These are phyloP conservation scores for Pelusios castaneus DNA, from an alignment of 2,113 vertebrate species.

Conservation along the genomic window DNA sequence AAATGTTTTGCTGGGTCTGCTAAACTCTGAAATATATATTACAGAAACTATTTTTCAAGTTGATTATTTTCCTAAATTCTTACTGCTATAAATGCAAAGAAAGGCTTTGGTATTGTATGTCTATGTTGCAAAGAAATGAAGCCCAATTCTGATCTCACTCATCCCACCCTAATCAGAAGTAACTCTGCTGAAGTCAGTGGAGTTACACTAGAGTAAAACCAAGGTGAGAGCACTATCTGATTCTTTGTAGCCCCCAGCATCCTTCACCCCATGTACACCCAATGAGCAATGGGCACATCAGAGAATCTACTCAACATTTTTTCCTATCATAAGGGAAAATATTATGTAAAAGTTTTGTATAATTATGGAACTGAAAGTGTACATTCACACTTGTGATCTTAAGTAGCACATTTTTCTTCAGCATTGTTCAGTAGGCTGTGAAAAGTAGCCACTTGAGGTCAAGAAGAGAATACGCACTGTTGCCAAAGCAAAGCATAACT, in stretches of 20 bases:
- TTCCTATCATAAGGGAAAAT: neutral
- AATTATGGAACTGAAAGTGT: neutral
- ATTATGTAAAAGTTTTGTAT: neutral
- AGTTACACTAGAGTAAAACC: neutral
- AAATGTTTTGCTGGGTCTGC: neutral
- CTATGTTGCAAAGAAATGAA: neutral
- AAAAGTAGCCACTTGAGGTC: neutral
- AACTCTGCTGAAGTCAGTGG: neutral
- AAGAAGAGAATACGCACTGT: accelerated
- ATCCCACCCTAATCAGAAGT: neutral
- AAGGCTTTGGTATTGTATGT: neutral
- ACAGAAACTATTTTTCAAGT: conserved; percentile 4
- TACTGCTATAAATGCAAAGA: neutral
- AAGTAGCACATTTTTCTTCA: neutral
- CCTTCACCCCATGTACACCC: neutral
- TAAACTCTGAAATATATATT: neutral
- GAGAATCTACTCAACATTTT: neutral
- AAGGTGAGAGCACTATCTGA: neutral
- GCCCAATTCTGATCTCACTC: neutral
- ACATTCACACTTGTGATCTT: neutral
- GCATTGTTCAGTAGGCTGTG: neutral
- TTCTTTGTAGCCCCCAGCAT: neutral
- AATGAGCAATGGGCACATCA: neutral
- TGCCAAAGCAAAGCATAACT: neutral
- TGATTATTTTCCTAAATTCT: neutral